A percentile compares a stretch with the other conserved stretches of the same genome.
Conservation (phyloP, 2,797 vertebrate species). For the Telmatherina bonti region DNA sequence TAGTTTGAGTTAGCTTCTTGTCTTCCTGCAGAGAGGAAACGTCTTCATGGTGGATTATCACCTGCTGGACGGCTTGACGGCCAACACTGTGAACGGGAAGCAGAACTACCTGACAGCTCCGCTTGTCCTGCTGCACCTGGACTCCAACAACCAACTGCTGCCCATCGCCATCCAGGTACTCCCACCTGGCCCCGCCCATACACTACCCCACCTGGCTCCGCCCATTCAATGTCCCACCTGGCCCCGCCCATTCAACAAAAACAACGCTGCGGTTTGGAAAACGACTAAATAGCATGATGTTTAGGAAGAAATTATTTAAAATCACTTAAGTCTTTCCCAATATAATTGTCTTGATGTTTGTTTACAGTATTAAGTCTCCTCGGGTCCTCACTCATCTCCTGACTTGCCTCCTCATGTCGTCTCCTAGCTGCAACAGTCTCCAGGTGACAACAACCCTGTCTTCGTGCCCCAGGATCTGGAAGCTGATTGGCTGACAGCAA, state of each 20-base stretch:
- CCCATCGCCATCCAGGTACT: conserved; percentile 23
- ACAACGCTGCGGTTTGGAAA: too few relatives aligned
- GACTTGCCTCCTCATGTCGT: background rate
- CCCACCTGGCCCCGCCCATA: too few relatives aligned
- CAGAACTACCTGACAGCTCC: conserved; percentile 14
- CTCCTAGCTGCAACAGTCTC: conserved; percentile 18
- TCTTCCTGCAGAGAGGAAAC: conserved; percentile 16
- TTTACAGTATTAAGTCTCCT: too few relatives aligned
- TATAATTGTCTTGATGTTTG: too few relatives aligned
- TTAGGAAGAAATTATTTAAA: too few relatives aligned
- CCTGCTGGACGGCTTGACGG: conserved; percentile 8
- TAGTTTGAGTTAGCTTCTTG: too few relatives aligned
- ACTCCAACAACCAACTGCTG: background rate
- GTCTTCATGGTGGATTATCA: conserved; percentile 2
- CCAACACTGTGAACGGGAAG: conserved; percentile 6
- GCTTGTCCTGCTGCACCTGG: conserved; percentile 12
- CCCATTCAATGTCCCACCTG: too few relatives aligned
- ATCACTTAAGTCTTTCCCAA: too few relatives aligned
- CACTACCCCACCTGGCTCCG: too few relatives aligned
- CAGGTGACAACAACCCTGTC: conserved; percentile 11
- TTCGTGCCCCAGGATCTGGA: conserved; percentile 29
- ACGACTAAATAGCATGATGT: too few relatives aligned
- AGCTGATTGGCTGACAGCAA: conserved; percentile 73
- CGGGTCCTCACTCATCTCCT: too few relatives aligned
- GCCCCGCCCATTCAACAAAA: too few relatives aligned